Evolutionary conservation across 2,888 invertebrate genomes (phyloP), one percentile per base, ranked within the genome.

Genomic region (Spilosoma lubricipeda): DNA sequence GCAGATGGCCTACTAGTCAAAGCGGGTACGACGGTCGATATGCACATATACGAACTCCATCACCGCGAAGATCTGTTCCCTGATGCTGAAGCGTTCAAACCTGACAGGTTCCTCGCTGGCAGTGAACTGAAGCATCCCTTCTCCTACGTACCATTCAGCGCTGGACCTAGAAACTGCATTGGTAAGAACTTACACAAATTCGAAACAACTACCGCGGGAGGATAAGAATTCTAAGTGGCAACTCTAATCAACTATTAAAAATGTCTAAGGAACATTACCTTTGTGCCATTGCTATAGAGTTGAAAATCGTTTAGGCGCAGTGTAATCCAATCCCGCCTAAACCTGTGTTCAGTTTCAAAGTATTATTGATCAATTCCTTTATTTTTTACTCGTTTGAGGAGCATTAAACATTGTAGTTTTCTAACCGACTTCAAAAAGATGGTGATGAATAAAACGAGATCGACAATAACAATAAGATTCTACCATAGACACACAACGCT

Each of bases 71-170:
- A 96, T 9, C 91, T 96, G 76, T 98, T 96, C 92, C 96, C 97
- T 0, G 95, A 97, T 74, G 97, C 98, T 0, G 97, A 97, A 74
- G 91, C 97, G 78, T 98, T 98, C 91, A 89, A 96, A n/a, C 96
- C 97, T 0, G 97, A 97, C 80, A 79, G 94, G 96, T 92, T 97
- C 70, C 95, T 97, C 0, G 39, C 56, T n/a, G 96, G 96, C 75
- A 94, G 93, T 67, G 91, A 93, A 27, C 75, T 84, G 13, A 93
- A 96, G 63, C 97, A 97, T 90, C 96, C 97, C 0, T 97, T 96
- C 81, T 94, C 96, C 0, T 97, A 96, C 82, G 93, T 97, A 68
- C 97, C 97, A 0, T 97, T 97, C 82, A 97, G 97, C 82, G 97
- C 97, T 2, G 97, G 97, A 0, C 96, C 96, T 0, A 94, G 97